A percentile compares a stretch with the other conserved stretches of the same genome.
Conservation (phyloP, 2,113 vertebrate genomes). For the Zapus hudsonius region DNA sequence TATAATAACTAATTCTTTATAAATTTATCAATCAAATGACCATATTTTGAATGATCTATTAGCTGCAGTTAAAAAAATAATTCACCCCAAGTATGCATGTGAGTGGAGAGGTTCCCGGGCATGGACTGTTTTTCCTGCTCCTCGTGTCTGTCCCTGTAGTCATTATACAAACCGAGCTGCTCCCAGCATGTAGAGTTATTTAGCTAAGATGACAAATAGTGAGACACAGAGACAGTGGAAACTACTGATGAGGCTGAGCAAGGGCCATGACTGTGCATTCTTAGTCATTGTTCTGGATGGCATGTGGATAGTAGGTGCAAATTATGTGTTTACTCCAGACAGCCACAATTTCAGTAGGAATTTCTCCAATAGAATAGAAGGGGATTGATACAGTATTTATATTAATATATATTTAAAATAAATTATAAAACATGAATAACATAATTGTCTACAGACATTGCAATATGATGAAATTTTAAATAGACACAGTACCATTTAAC, state of each 20-base stretch:
- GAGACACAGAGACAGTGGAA: not conserved
- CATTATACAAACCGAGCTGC: not conserved
- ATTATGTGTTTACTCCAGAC: not conserved
- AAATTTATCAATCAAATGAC: not conserved
- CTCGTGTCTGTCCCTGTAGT: not conserved
- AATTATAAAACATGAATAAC: slow-evolving; percentile 3
- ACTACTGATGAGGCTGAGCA: not conserved
- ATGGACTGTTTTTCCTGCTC: not conserved
- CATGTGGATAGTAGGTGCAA: too few relatives aligned
- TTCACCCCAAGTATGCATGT: not conserved
- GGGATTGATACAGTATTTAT: not conserved
- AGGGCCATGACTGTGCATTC: accelerated
- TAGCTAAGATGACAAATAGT: not conserved
- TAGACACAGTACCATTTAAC: slow-evolving; percentile 3
- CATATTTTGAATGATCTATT: not conserved
- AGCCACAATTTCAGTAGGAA: not conserved
- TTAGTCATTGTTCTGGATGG: not conserved
- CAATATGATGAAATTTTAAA: not conserved
- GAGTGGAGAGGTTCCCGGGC: not conserved
- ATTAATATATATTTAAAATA: not conserved
- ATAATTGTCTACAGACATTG: not conserved
- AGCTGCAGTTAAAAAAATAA: not conserved
- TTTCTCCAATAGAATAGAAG: not conserved
- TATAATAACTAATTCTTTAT: not conserved
- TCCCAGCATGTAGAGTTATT: not conserved